A percentile compares a stretch with the other conserved stretches of the same genome.
These are phyloP conservation scores for Scaptomyza cyrtandrae DNA, from an alignment of 2,888 invertebrate species.

Conservation along the genomic window DNA sequence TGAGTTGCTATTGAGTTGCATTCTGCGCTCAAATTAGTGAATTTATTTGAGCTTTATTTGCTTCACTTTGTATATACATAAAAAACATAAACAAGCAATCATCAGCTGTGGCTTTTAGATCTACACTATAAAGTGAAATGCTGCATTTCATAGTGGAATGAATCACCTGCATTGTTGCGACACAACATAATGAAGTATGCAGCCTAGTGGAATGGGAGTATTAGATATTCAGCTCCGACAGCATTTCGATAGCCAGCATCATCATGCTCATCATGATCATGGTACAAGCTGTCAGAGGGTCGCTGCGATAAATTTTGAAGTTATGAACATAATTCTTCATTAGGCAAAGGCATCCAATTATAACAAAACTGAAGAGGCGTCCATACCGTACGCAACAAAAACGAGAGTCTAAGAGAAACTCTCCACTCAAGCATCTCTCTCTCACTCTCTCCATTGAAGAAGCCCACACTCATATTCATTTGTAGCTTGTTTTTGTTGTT, in stretches of 20 bases:
- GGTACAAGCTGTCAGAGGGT: slow-evolving; percentile 53
- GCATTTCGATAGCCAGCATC: slow-evolving; percentile 56
- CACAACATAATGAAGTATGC: no score
- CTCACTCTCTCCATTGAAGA: slow-evolving; percentile 14
- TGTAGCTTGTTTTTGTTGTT: slow-evolving; percentile 2
- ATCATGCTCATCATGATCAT: slow-evolving; percentile 52
- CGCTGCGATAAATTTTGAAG: slow-evolving; percentile 76
- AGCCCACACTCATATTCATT: slow-evolving; percentile 59
- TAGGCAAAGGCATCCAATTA: slow-evolving; percentile 74
- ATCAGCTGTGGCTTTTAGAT: no score
- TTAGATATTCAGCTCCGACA: slow-evolving; percentile 45
- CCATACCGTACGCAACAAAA: slow-evolving; percentile 23
- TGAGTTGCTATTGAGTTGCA: no score
- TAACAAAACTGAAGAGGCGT: slow-evolving; percentile 64
- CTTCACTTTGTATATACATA: no score
- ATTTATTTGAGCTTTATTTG: no score
- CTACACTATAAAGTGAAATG: no score
- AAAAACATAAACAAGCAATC: no score
- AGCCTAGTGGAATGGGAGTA: no score
- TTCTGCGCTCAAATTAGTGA: no score
- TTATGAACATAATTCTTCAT: slow-evolving; percentile 82
- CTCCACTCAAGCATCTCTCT: slow-evolving; percentile 6
- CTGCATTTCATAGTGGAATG: no score
- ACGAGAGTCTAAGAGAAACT: slow-evolving; percentile 47
- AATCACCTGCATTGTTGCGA: no score